Conservation (phyloP, 2,113 vertebrate species). For the Carollia perspicillata region DNA sequence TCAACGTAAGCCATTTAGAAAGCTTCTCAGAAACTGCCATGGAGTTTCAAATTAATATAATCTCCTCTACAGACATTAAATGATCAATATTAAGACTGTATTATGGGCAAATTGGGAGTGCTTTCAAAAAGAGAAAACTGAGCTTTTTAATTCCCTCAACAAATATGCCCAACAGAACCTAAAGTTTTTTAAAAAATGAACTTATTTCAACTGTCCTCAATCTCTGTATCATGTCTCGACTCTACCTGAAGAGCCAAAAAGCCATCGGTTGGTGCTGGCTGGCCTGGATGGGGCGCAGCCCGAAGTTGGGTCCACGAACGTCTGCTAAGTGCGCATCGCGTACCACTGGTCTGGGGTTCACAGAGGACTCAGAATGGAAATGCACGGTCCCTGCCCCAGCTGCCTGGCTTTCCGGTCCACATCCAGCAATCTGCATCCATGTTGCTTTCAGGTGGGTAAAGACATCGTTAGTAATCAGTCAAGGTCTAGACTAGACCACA, state of each 20-base stretch:
- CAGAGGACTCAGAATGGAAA: background rate
- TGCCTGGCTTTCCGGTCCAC: background rate
- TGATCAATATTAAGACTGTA: background rate
- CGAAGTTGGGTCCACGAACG: background rate
- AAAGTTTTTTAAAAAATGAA: constrained; percentile 48
- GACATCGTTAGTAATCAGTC: background rate
- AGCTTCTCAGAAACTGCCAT: background rate
- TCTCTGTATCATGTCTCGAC: background rate
- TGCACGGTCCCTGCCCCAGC: background rate
- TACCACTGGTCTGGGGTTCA: background rate
- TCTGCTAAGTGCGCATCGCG: background rate
- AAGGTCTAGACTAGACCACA: background rate
- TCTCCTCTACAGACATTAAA: background rate
- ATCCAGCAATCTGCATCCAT: background rate
- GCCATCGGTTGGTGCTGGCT: background rate
- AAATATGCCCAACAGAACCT: background rate
- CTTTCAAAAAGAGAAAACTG: background rate
- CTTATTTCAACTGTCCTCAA: background rate
- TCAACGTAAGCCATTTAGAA: background rate
- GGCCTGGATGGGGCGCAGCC: background rate
- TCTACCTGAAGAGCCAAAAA: background rate
- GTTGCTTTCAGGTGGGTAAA: background rate
- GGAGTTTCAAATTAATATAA: background rate
- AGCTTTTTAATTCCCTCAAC: background rate
- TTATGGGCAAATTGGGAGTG: background rate